A percentile compares a stretch with the other conserved stretches of the same genome.
Conservation (phyloP, 2,113 vertebrate genomes). For the Sterrhoptilus dennistouni region DNA sequence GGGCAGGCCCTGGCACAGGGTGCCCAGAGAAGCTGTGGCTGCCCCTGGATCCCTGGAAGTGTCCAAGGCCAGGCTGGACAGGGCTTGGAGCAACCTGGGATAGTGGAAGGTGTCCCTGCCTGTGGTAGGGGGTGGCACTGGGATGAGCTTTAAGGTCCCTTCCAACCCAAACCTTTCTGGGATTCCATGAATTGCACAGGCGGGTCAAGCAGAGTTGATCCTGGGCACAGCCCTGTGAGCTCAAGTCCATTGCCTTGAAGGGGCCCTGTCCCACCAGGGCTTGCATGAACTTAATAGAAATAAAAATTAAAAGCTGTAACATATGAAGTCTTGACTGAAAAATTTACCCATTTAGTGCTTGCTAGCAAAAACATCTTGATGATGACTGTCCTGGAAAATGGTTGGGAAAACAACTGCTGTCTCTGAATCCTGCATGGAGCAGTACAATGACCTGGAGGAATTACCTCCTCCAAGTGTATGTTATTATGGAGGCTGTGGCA, state of each 20-base stretch:
- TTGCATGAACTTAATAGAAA: not conserved
- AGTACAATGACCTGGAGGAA: not conserved
- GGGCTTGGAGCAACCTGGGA: rapidly evolving
- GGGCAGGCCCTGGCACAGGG: not conserved
- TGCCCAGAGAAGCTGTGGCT: not conserved
- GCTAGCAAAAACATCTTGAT: not conserved
- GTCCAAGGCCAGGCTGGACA: rapidly evolving
- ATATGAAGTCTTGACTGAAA: not conserved
- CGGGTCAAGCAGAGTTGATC: not conserved
- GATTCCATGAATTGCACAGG: not conserved
- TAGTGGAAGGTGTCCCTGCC: not conserved
- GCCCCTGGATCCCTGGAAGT: not conserved
- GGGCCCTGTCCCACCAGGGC: not conserved
- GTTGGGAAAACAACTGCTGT: not conserved
- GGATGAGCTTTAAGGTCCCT: not conserved
- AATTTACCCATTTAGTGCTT: not conserved
- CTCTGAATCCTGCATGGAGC: not conserved
- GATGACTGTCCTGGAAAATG: not conserved
- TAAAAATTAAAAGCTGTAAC: not conserved
- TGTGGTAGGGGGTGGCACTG: rapidly evolving
- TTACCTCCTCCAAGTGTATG: not conserved
- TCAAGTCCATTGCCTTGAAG: not conserved
- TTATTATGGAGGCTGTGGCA: not conserved
- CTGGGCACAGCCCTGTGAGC: not conserved
- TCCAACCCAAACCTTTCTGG: not conserved